These are phyloP conservation scores for Metopia argyrocephala DNA, from an alignment of 2,888 invertebrate species.

Conservation along the genomic window DNA sequence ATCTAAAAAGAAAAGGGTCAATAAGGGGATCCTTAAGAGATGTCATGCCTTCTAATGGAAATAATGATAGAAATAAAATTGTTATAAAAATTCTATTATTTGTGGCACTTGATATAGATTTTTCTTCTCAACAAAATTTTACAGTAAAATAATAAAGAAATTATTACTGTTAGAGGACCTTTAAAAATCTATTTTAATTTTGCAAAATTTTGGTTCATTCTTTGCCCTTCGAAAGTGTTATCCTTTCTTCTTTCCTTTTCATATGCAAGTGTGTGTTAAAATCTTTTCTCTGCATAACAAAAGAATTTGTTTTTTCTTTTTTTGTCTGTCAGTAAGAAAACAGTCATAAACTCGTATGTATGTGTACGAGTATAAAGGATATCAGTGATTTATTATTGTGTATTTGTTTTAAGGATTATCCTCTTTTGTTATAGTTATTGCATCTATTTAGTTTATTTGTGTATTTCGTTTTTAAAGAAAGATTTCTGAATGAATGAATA, in stretches of 20 bases:
- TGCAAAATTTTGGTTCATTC: constrained; percentile 29
- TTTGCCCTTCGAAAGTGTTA: constrained; percentile 5
- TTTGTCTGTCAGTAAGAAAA: too few relatives aligned
- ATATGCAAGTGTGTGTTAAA: constrained; percentile 27
- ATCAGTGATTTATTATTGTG: constrained; percentile 57
- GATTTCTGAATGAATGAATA: background rate
- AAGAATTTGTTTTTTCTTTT: constrained; percentile 27
- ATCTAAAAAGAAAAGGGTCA: constrained; percentile 37
- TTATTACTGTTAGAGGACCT: background rate
- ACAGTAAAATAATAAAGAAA: background rate
- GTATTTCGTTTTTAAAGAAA: constrained; percentile 11
- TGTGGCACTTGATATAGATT: constrained; percentile 24
- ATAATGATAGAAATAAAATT: constrained; percentile 6
- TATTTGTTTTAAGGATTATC: constrained; percentile 54
- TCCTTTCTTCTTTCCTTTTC: constrained; percentile 17
- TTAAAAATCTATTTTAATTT: background rate
- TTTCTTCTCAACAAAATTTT: background rate
- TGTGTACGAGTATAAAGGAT: too few relatives aligned
- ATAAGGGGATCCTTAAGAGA: constrained; percentile 25
- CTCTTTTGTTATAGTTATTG: constrained; percentile 51
- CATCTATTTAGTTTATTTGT: constrained; percentile 60
- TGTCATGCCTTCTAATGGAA: background rate
- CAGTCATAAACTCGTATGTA: constrained; percentile 9
- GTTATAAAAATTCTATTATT: constrained; percentile 35
- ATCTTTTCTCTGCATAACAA: constrained; percentile 7